Percentiles rank a stretch among this genome's conserved stretches.
Conservation (phyloP, 2,797 vertebrate genomes). For the Gymnoscopelus braueri region DNA sequence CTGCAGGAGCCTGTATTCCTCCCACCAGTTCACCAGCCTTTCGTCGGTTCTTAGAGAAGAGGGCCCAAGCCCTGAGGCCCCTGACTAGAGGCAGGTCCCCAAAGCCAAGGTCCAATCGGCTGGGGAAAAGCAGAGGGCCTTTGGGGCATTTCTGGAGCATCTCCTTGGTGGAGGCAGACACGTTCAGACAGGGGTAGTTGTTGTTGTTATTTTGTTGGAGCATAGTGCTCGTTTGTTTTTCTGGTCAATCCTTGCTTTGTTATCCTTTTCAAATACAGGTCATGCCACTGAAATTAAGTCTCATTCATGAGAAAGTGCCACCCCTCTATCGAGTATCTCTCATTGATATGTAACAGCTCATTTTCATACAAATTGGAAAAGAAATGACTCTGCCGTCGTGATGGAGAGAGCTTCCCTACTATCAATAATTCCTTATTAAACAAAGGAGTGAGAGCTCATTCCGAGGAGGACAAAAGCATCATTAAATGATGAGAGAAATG, state of each 20-base stretch:
- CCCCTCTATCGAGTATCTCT: constrained; percentile 31
- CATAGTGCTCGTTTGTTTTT: constrained; percentile 66
- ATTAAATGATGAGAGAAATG: background rate
- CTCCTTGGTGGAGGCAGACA: constrained; percentile 63
- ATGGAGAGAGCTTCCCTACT: background rate
- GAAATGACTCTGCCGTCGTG: background rate
- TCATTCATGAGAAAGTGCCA: constrained; percentile 25
- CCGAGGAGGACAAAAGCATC: background rate
- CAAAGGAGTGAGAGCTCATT: constrained; percentile 13
- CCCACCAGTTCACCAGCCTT: constrained; percentile 57
- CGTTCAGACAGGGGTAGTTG: constrained; percentile 80
- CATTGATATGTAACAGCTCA: constrained; percentile 25
- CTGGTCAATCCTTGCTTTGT: constrained; percentile 16
- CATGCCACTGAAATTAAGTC: constrained; percentile 28
- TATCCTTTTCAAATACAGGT: constrained; percentile 43
- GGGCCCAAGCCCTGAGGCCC: constrained; percentile 81
- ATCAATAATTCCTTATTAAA: constrained; percentile 1
- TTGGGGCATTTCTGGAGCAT: constrained; percentile 73
- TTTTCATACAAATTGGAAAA: constrained; percentile 13
- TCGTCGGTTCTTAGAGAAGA: constrained; percentile 76
- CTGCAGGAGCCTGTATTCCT: constrained; percentile 46
- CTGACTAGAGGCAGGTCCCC: constrained; percentile 78
- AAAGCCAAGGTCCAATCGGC: constrained; percentile 75
- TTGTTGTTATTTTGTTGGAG: constrained; percentile 87
- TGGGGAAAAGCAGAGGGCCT: constrained; percentile 70